Base-by-base conservation (phyloP, 2,888 invertebrate genomes). In the Marronus borbonicus region DNA sequence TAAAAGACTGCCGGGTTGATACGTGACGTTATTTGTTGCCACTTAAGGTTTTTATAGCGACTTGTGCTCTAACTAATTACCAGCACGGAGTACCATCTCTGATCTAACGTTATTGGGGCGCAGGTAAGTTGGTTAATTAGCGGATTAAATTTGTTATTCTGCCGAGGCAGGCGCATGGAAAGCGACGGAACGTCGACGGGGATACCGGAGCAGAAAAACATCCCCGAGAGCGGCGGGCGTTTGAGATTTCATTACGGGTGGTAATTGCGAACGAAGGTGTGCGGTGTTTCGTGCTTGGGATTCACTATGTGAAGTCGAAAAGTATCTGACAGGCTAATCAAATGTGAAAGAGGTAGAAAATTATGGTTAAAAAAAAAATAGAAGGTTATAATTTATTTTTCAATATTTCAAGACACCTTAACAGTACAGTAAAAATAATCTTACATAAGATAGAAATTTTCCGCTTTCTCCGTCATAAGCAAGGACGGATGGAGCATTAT, bases 121-220 rank as follows among this genome's bases (percentile, higher is more conserved):
- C 60, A 49, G 72, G 72, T 74, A 74, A 74, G 60, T 74, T 44
- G 24, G 72, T 74, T 74, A 74, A 74, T 74, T 74, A 74, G 58
- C 58, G 28, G 72, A 58, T 60, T 74, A 74, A 74, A 74, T 74
- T 72, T 44, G 72, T 49, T 74, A 60, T 44, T 44, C 72, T 20
- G 44, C 60, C 8, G 55, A 28, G 62, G 8, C 1, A 44, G 12
- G 8, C 44, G 44, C 12, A 2, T 36, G 31, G 31, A 36, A 36
- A 36, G 3, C 31, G 44, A 31, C 17, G 24, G 4, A 62, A 44
- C 20, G 31, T 39, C 44, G 17, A 62, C 49, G 44, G 31, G 49
- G 20, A 75, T 49, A 28, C 24, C 31, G 62, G 20, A 75, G 64
- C 10, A 31, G 20, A 20, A 58, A 20, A 58, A 10, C 20, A 17